A percentile compares a stretch with the other conserved stretches of the same genome.
These are phyloP conservation scores for Phenacoccus solenopsis DNA, from an alignment of 1,140 invertebrate species.

Conservation along the genomic window DNA sequence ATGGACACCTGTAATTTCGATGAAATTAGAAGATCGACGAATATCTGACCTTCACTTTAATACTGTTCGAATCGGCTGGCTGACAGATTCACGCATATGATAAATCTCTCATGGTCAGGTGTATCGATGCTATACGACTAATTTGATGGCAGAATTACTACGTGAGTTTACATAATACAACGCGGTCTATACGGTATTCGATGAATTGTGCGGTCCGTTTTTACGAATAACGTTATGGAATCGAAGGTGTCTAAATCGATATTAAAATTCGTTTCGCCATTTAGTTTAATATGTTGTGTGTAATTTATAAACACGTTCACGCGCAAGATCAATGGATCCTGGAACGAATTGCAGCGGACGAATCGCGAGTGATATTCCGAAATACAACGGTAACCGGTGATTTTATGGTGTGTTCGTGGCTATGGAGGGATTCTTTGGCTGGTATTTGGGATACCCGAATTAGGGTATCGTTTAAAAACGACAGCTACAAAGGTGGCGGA, in stretches of 20 bases:
- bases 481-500: neutral
- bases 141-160: neutral
- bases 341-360: neutral
- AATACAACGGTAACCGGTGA: neutral
- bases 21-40: no score
- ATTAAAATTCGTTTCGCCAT: neutral
- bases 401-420: neutral
- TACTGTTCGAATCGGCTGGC: no score
- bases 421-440: neutral
- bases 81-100: conserved; percentile 9
- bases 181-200: neutral
- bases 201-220: neutral
- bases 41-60: no score
- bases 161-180: neutral
- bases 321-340: neutral
- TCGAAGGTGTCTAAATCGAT: neutral
- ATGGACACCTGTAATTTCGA: no score
- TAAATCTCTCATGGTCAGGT: neutral
- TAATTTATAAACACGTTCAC: neutral
- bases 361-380: neutral
- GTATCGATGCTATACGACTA: no score
- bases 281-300: neutral
- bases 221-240: neutral
- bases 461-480: neutral
- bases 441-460: neutral